Evolutionary conservation across 2,113 vertebrate species (phyloP), one percentile per base, ranked within the genome.

Genomic region (Entelurus aequoreus): DNA sequence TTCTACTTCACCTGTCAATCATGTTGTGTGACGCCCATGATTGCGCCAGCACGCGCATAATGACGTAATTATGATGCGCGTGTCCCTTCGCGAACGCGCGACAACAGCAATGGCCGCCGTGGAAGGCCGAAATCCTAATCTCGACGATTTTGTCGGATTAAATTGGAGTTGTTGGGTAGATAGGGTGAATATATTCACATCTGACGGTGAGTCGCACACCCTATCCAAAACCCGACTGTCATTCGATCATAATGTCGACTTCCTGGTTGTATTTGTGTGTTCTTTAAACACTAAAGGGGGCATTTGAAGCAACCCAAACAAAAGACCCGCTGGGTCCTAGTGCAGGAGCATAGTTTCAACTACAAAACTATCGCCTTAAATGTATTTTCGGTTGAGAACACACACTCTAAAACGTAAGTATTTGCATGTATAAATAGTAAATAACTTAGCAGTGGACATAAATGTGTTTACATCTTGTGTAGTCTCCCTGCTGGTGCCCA

Each of bases 121-220:
- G 83, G 90, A 91, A 87, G 91, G 91, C 88, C 91, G 90, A 84
- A 88, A 92, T 89, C 91, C 88, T 84, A 91, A 86, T 88, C 90
- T 91, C 84, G 92, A 92, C 85, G 92, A 92, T 60, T 94, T 92
- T 89, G 90, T 91, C 76, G 93, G 91, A 88, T 91, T 93, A 90
- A 92, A 91, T 81, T 94, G 93, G 93, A 92, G 89, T 83, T 89
- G 88, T 65, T 94, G 92, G 93, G 88, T 89, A 74, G 92, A 92
- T 60, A 86, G 86, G 79, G 86, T 84, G 57, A 88, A 90, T 70
- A 76, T 88, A 72, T 81, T 78, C 46, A 66, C 77, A 48, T 68
- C 84, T 68, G 90, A 92, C 69, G 93, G 93, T 93, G 90, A 93
- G 92, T 90, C 68, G 65, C 46, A 1, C 42, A 36, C 58, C 63